phyloP scores from a whole-genome alignment of 2,888 invertebrate genomes.

The Nephrotoma appendiculata region DNA sequence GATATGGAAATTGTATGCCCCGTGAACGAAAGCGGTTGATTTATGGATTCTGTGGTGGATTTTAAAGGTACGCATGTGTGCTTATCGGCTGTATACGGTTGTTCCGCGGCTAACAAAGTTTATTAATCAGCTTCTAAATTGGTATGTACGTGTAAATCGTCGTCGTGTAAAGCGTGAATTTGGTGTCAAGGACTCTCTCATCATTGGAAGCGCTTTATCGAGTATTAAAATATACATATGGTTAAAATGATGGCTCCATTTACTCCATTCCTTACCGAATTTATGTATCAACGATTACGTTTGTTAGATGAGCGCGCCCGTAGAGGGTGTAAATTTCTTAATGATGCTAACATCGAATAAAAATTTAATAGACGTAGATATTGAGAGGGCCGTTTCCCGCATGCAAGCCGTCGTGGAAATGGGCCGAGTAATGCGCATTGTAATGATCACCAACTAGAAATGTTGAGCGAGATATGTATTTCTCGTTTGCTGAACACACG shows the following conservation, averaged over 20 bases:
- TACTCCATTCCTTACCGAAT: constrained; percentile 90
- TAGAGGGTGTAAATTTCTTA: constrained; percentile 66
- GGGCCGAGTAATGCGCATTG: too few species aligned
- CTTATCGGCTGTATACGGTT: constrained; percentile 85
- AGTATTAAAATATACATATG: constrained; percentile 79
- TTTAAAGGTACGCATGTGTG: too few species aligned
- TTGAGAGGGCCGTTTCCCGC: too few species aligned
- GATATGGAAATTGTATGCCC: too few species aligned
- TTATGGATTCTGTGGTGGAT: too few species aligned
- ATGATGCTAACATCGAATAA: constrained; percentile 66
- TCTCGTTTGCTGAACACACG: too few species aligned
- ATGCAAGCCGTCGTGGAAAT: too few species aligned
- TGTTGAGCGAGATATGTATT: too few species aligned
- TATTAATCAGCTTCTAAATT: constrained; percentile 97
- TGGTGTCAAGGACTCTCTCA: constrained; percentile 56
- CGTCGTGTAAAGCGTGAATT: constrained; percentile 86
- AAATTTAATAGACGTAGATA: too few species aligned
- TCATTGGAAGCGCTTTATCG: constrained; percentile 80
- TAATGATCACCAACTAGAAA: too few species aligned
- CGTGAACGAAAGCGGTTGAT: too few species aligned
- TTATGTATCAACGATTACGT: constrained; percentile 81
- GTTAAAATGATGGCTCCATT: constrained; percentile 92
- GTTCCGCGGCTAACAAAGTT: too few species aligned
- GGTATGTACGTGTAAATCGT: constrained; percentile 97
- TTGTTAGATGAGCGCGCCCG: constrained; percentile 39